These are phyloP conservation scores for Eremophila alpestris DNA, from an alignment of 2,797 vertebrate genomes.

Conservation along the genomic window DNA sequence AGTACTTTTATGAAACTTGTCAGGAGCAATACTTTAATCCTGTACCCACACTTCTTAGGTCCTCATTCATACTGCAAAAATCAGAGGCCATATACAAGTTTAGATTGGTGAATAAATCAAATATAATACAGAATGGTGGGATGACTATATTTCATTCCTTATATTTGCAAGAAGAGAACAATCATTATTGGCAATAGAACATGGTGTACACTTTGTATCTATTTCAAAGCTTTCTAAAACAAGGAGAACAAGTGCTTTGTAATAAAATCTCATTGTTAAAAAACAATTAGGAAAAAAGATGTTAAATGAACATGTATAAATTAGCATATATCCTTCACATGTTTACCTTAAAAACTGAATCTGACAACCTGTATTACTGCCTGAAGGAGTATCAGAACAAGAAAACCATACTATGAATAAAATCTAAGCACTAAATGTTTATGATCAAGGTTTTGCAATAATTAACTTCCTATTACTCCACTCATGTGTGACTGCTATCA, in stretches of 20 bases:
- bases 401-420: background rate
- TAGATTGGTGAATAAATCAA: background rate
- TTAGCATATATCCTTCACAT: background rate
- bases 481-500: background rate
- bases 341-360: background rate
- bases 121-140: background rate
- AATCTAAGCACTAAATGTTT: background rate
- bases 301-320: background rate
- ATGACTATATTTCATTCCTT: background rate
- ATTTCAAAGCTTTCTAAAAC: background rate
- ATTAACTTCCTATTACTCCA: background rate
- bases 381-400: background rate
- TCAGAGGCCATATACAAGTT: background rate
- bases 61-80: background rate
- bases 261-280: background rate
- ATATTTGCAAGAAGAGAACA: background rate
- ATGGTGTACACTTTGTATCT: background rate
- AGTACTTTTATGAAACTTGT: background rate
- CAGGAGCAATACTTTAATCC: background rate
- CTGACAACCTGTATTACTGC: background rate
- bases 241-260: background rate
- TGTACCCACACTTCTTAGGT: background rate
- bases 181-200: background rate
- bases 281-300: background rate
- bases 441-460: background rate